phyloP scores from a whole-genome alignment of 2,888 invertebrate species.

The Noctua fimbriata region DNA sequence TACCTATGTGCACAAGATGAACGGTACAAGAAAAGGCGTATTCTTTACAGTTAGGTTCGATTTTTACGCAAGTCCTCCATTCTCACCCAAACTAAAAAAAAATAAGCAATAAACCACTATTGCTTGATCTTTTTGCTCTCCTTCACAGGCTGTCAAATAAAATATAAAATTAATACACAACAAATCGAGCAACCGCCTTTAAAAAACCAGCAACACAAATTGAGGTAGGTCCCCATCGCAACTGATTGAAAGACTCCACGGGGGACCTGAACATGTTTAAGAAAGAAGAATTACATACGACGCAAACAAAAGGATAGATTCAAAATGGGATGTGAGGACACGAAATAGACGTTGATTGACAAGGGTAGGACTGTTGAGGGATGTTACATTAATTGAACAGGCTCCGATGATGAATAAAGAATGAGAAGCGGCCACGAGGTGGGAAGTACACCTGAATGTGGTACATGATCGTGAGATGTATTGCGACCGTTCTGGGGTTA shows the following conservation, averaged over 20 bases:
- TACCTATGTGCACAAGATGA: neutral
- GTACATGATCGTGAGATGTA: neutral
- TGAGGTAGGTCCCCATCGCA: slow-evolving; percentile 8
- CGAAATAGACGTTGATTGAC: slow-evolving; percentile 70
- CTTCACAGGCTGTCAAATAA: too few relatives aligned
- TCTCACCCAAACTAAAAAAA: too few relatives aligned
- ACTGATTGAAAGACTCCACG: slow-evolving; percentile 46
- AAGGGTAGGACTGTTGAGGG: slow-evolving; percentile 68
- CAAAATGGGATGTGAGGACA: slow-evolving; percentile 53
- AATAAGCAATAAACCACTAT: too few relatives aligned
- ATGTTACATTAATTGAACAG: slow-evolving; percentile 69
- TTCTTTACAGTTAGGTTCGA: neutral
- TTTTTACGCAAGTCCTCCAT: neutral
- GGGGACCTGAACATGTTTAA: slow-evolving; percentile 34
- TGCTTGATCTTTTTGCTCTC: too few relatives aligned
- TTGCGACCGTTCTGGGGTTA: neutral
- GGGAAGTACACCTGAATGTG: slow-evolving; percentile 26
- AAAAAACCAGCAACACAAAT: neutral
- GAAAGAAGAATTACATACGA: slow-evolving; percentile 52
- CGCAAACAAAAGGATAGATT: slow-evolving; percentile 54
- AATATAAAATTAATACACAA: too few relatives aligned
- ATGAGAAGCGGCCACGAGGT: slow-evolving; percentile 50
- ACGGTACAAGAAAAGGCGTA: neutral
- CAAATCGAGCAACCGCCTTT: neutral
- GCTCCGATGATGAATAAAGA: slow-evolving; percentile 68